Evolutionary conservation across 2,888 invertebrate species (phyloP), one percentile per base, ranked within the genome.

Genomic region (Copidosoma aretas): DNA sequence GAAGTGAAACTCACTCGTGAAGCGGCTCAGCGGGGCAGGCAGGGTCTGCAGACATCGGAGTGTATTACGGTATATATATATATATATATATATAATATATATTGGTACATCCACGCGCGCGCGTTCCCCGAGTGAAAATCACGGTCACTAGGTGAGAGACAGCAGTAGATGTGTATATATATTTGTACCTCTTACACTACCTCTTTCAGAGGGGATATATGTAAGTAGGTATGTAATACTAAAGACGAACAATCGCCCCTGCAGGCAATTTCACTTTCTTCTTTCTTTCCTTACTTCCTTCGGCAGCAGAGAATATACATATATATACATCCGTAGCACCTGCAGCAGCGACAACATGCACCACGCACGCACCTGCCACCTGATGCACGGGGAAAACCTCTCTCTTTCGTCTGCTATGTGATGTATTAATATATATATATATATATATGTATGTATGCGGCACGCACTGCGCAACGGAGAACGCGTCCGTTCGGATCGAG

Each of bases 1-100:
- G 80, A 83, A 82, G 83, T 82, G 83, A 83, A 83, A 83, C 78
- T 79, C 71, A 63, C 59, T 70, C 64, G 65, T 54, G 22, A 52
- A 25, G 46, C 41, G 43, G 46, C 32, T 32, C 32, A 32, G 32
- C 32, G 32, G 32, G 4, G 4, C 8, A 8, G 3, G 8, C 8
- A 32, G 8, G 32, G 3, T 5, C 8, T 32, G 32, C 32, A 32
- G 32, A 32, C 32, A 32, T 32, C 32, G 32, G 32, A 32, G 32
- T 32, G 32, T 32, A 32, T 32, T 32, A 32, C 8, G 32, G 32
- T 32, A 32, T 8, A 32, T 5, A 8, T 3, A 32, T 32, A 32
- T n/a, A 32, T 3, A 32, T 32, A 8, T 32, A 32, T 32, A 32
- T 32, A 32, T n/a, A n/a, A 32, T n/a, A 32, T 3, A 32, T 32